These are phyloP conservation scores for Cygnus olor DNA, from an alignment of 2,797 vertebrate genomes.

Conservation along the genomic window DNA sequence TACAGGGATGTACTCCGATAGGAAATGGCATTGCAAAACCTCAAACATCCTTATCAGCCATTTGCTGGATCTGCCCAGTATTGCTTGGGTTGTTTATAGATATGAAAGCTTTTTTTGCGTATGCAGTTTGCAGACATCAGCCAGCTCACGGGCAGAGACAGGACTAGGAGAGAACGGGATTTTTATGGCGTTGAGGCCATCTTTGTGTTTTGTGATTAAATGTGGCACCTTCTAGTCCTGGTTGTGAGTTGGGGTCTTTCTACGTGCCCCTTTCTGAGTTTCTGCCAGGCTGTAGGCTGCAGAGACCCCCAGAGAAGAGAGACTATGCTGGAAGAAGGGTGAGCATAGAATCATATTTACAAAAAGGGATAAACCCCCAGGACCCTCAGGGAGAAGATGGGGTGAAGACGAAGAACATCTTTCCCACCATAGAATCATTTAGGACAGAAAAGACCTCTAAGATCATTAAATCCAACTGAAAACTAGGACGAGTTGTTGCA, in stretches of 20 bases:
- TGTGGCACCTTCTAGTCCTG: fast-evolving
- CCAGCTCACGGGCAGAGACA: background rate
- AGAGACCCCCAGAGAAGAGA: background rate
- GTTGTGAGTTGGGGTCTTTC: background rate
- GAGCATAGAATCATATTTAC: background rate
- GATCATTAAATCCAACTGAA: too few species aligned
- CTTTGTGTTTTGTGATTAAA: background rate
- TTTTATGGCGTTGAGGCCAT: background rate
- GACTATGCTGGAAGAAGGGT: background rate
- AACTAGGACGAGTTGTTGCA: fast-evolving
- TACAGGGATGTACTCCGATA: fast-evolving
- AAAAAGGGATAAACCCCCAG: background rate
- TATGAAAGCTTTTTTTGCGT: background rate
- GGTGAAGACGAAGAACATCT: background rate
- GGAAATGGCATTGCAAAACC: background rate
- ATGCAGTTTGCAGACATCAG: background rate
- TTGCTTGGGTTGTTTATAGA: background rate
- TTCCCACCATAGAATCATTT: background rate
- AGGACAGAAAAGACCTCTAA: too few species aligned
- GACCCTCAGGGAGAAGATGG: background rate
- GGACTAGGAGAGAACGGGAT: background rate
- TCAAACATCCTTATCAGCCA: fast-evolving
- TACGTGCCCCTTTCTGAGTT: background rate
- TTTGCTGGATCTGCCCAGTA: background rate
- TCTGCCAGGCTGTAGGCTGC: background rate